A percentile compares a stretch with the other conserved stretches of the same genome.
These are phyloP conservation scores for Himalopsyche anomala DNA, from an alignment of 2,888 invertebrate genomes.

Conservation along the genomic window DNA sequence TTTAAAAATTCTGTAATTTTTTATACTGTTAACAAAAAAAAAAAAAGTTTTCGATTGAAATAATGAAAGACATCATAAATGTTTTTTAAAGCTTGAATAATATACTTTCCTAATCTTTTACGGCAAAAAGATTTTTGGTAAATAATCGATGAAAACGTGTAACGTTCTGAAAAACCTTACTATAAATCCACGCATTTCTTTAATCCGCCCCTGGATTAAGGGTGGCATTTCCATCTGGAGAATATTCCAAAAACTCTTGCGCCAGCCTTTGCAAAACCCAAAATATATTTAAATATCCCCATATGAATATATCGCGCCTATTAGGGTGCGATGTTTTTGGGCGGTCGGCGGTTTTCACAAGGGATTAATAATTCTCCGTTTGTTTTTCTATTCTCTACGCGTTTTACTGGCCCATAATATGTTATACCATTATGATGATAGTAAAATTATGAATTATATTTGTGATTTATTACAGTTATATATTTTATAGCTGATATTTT, in stretches of 20 bases:
- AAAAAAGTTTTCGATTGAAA: too few relatives aligned
- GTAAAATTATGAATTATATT: slow-evolving; percentile 20
- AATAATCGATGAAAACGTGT: too few relatives aligned
- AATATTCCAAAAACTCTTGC: slow-evolving; percentile 21
- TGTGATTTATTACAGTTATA: slow-evolving; percentile 1
- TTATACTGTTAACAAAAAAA: too few relatives aligned
- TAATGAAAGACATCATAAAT: too few relatives aligned
- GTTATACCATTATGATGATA: slow-evolving; percentile 18
- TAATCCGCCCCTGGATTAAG: slow-evolving; percentile 24
- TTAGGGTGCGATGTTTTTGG: slow-evolving; percentile 36
- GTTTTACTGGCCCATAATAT: slow-evolving; percentile 21
- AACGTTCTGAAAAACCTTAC: too few relatives aligned
- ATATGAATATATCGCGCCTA: slow-evolving; percentile 39
- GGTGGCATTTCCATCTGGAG: not conserved
- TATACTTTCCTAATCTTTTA: too few relatives aligned
- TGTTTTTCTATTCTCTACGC: slow-evolving; percentile 43
- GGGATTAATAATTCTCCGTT: slow-evolving; percentile 37
- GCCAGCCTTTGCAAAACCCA: not conserved
- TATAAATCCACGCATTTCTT: not conserved
- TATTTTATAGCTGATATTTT: not conserved
- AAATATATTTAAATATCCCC: slow-evolving; percentile 42
- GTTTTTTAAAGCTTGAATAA: too few relatives aligned
- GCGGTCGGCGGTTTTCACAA: slow-evolving; percentile 18
- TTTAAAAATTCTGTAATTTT: too few relatives aligned
- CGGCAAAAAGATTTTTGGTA: too few relatives aligned